phyloP scores from a whole-genome alignment of 1,140 invertebrate genomes.

The Euura saliciscinereae region DNA sequence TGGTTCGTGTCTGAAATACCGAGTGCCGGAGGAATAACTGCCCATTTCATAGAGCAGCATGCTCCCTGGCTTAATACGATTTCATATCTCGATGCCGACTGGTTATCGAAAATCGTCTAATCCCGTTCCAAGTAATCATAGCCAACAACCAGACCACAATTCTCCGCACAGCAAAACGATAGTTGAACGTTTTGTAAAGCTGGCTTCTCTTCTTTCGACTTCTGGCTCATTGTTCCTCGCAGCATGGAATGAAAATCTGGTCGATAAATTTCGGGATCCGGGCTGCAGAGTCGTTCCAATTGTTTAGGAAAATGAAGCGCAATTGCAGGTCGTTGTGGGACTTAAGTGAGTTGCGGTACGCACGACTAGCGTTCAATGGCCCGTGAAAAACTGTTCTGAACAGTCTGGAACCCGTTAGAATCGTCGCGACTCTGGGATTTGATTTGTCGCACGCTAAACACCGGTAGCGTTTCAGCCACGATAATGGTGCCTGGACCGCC shows the following conservation, averaged over 20 bases:
- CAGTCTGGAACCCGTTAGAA: conserved; percentile 34
- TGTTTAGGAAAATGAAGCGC: neutral
- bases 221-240: no score
- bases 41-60: neutral
- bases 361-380: neutral
- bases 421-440: conserved; percentile 38
- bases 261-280: conserved; percentile 1
- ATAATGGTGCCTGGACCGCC: conserved; percentile 37
- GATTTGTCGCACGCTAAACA: conserved; percentile 32
- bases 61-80: neutral
- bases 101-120: neutral
- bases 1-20: neutral
- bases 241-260: neutral
- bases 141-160: no score
- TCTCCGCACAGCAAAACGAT: no score
- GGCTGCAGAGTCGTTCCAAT: neutral
- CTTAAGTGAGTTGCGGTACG: neutral
- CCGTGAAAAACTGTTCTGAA: conserved; percentile 1
- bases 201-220: no score
- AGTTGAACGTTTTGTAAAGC: no score
- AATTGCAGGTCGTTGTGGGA: neutral
- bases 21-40: neutral
- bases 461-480: conserved; percentile 30
- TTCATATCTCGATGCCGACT: neutral
- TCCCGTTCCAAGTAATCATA: neutral